Conservation (phyloP, 1,140 invertebrate genomes). For the Asbolus verrucosus region DNA sequence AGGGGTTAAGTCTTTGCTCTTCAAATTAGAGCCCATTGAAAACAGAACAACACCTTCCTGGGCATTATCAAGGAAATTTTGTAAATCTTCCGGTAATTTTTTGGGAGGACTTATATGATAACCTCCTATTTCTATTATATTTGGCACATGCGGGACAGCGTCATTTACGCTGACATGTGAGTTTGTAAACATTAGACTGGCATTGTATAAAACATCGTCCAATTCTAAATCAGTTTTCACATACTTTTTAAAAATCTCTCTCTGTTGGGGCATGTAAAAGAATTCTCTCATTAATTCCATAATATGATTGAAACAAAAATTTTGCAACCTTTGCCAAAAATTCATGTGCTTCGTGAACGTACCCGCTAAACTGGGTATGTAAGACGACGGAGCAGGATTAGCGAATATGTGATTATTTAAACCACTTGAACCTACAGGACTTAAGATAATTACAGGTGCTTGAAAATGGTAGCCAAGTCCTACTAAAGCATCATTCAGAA, state of each 20-base stretch:
- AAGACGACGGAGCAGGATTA: slow-evolving; percentile 6
- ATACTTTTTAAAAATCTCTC: slow-evolving; percentile 63
- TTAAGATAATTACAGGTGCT: slow-evolving; percentile 30
- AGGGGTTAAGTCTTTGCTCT: slow-evolving; percentile 64
- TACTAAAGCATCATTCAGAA: slow-evolving; percentile 35
- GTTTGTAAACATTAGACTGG: slow-evolving; percentile 69
- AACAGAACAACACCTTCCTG: slow-evolving; percentile 69
- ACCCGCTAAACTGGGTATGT: slow-evolving; percentile 50
- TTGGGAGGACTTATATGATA: slow-evolving; percentile 66
- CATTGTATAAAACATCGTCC: slow-evolving; percentile 66
- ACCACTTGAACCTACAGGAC: not conserved
- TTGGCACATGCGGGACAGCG: slow-evolving; percentile 69
- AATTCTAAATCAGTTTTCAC: slow-evolving; percentile 66
- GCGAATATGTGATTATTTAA: slow-evolving; percentile 1
- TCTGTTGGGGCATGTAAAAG: slow-evolving; percentile 59
- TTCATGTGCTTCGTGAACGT: slow-evolving; percentile 49
- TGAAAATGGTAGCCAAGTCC: slow-evolving; percentile 40
- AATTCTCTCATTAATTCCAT: slow-evolving; percentile 46
- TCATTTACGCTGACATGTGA: slow-evolving; percentile 70
- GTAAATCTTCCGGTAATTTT: slow-evolving; percentile 65
- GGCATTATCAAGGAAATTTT: slow-evolving; percentile 66
- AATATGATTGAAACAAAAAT: slow-evolving; percentile 56
- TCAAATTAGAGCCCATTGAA: slow-evolving; percentile 69
- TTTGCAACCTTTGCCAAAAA: slow-evolving; percentile 57
- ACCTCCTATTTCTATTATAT: slow-evolving; percentile 68